Evolutionary conservation across 2,888 invertebrate genomes (phyloP).

Genomic region (Heliconius erato): DNA sequence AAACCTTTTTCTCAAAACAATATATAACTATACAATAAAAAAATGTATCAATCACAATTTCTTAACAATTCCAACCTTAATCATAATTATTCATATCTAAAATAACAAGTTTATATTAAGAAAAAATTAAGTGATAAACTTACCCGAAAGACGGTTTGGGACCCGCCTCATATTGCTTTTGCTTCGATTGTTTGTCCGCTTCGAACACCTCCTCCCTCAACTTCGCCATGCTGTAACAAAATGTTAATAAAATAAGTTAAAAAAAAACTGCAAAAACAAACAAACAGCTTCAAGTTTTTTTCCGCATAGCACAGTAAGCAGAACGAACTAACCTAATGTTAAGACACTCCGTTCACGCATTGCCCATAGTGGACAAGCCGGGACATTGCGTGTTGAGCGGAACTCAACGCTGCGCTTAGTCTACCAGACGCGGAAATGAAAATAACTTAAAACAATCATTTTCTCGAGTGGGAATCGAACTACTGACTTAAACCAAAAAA

Average conservation of each 20-base stretch:
- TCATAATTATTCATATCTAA: too few relatives aligned
- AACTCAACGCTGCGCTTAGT: not conserved
- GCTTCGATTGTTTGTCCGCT: slow-evolving; percentile 90
- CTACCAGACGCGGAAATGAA: not conserved
- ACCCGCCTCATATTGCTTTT: slow-evolving; percentile 90
- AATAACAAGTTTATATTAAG: not conserved
- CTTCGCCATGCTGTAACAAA: slow-evolving; percentile 89
- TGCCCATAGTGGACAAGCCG: too few relatives aligned
- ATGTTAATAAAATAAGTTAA: not conserved
- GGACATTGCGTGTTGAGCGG: not conserved
- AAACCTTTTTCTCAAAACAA: too few relatives aligned
- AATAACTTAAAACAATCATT: not conserved
- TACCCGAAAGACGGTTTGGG: slow-evolving; percentile 88
- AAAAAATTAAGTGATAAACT: slow-evolving; percentile 26
- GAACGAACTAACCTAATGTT: not conserved
- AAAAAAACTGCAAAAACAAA: not conserved
- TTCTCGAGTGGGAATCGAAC: not conserved
- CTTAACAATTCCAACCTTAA: too few relatives aligned
- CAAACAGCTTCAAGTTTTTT: too few relatives aligned
- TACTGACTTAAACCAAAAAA: not conserved
- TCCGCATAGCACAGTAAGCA: too few relatives aligned
- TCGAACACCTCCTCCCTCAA: slow-evolving; percentile 92
- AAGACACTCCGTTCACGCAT: not conserved
- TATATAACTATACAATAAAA: too few relatives aligned
- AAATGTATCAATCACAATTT: too few relatives aligned